A percentile compares a stretch with the other conserved stretches of the same genome.
Evolutionary conservation across 2,797 vertebrate species (phyloP).

Genomic region (Melanotaenia parkinsoni): DNA sequence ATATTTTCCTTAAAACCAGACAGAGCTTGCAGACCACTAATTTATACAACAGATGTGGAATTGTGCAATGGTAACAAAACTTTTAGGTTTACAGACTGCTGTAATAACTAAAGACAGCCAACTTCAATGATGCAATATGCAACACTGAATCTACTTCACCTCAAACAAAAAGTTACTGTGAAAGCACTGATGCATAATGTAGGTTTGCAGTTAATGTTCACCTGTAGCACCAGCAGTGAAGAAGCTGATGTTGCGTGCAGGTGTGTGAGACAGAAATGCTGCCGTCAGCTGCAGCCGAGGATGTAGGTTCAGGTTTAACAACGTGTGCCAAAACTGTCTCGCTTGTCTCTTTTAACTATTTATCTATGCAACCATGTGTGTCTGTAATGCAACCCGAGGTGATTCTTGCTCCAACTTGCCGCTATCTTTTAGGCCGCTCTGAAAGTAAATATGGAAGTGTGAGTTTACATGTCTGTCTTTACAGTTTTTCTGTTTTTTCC

Average conservation of each 20-base stretch:
- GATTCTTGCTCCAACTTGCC: constrained; percentile 64
- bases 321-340: constrained; percentile 63
- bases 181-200: not conserved
- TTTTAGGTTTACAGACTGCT: constrained; percentile 54
- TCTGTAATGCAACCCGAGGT: constrained; percentile 63
- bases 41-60: constrained; percentile 72
- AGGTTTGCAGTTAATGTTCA: constrained; percentile 27
- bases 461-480: constrained; percentile 27
- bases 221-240: constrained; percentile 32
- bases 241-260: constrained; percentile 49
- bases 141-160: constrained; percentile 6
- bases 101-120: constrained; percentile 39
- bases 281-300: constrained; percentile 51
- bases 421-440: constrained; percentile 28
- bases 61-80: constrained; percentile 68
- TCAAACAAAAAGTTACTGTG: not conserved
- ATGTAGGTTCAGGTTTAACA: constrained; percentile 63
- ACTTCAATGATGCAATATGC: constrained; percentile 25
- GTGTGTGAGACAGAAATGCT: constrained; percentile 43
- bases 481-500: constrained; percentile 8
- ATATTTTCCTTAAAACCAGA: constrained; percentile 71
- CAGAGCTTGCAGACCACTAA: constrained; percentile 60
- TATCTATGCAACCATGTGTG: constrained; percentile 62
- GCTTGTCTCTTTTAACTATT: constrained; percentile 36
- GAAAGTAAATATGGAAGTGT: constrained; percentile 39